Evolutionary conservation across 2,113 vertebrate species (phyloP).

Genomic region (Alligator mississippiensis): DNA sequence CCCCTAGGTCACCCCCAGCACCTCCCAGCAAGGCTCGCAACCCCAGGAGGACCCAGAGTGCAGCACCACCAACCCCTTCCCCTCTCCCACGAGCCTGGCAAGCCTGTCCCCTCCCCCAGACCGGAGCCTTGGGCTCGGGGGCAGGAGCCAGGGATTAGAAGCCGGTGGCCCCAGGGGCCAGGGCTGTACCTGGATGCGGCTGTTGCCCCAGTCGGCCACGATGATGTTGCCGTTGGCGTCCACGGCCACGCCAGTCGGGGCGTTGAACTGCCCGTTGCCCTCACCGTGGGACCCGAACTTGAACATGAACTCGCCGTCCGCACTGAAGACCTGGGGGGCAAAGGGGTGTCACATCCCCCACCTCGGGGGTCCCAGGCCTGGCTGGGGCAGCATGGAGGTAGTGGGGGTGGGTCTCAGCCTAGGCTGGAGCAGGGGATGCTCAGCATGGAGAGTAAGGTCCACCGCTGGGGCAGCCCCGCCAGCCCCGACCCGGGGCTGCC

Average conservation of each 20-base stretch:
- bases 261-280: constrained; percentile 97
- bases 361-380: background rate
- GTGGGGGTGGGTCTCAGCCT: no score
- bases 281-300: constrained; percentile 98
- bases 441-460: no score
- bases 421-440: no score
- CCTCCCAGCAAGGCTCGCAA: no score
- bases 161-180: background rate
- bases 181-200: constrained; percentile 90
- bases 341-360: background rate
- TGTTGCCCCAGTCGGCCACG: constrained; percentile 98
- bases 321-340: constrained; percentile 89
- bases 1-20: background rate
- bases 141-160: no score
- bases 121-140: no score
- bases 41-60: no score
- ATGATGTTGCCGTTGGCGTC: constrained; percentile 96
- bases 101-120: no score
- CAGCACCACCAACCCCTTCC: no score
- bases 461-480: no score
- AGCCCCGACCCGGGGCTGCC: no score
- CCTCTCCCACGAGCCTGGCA: no score
- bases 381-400: background rate
- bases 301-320: constrained; percentile 96
- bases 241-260: constrained; percentile 94